A percentile compares a stretch with the other conserved stretches of the same genome.
Evolutionary conservation across 2,888 invertebrate species (phyloP).

Genomic region (Sesamia inferens): DNA sequence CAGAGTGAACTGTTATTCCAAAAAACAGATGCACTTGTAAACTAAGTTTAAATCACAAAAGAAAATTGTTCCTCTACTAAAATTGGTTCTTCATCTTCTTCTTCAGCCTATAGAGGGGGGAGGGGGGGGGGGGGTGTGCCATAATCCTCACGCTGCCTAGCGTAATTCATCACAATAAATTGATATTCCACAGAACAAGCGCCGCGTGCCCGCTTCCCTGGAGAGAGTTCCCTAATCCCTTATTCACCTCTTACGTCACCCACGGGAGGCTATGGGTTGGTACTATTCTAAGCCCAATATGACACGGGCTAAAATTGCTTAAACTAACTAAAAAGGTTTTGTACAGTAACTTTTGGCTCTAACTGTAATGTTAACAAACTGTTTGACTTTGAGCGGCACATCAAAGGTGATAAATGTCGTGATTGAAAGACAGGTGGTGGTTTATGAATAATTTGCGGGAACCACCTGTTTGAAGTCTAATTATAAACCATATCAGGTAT

Average conservation of each 20-base stretch:
- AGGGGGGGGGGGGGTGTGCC: no score
- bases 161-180: no score
- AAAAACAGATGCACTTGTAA: background rate
- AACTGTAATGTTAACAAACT: constrained; percentile 39
- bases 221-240: no score
- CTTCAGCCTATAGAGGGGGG: no score
- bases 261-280: no score
- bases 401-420: constrained; percentile 57
- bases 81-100: background rate
- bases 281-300: no score
- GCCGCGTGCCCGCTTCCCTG: no score
- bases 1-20: no score
- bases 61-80: background rate
- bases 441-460: constrained; percentile 13
- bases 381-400: constrained; percentile 42
- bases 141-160: no score
- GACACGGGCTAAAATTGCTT: background rate
- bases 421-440: constrained; percentile 23
- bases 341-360: constrained; percentile 30
- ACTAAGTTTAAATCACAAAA: background rate
- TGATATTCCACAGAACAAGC: no score
- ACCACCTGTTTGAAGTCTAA: constrained; percentile 35
- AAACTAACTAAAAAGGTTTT: constrained; percentile 14
- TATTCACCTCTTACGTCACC: no score
- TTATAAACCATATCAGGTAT: constrained; percentile 11